Base-by-base conservation (phyloP, 2,888 invertebrate genomes). In the Apoda limacodes region DNA sequence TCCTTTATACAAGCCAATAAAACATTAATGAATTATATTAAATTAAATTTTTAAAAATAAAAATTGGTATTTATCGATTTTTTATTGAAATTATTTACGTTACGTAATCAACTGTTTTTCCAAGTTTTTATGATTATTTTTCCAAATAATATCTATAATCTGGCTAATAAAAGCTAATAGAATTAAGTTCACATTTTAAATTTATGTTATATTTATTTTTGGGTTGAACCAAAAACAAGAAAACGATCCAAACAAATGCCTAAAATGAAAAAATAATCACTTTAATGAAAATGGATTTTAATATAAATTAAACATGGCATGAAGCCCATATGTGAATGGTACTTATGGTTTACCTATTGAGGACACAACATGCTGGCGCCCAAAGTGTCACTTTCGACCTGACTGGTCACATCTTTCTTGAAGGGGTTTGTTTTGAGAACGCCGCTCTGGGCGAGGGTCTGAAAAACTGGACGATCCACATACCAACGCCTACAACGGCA, bases 391-490 rank as follows among this genome's bases (percentile, higher is more conserved):
- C 59, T 58, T 69, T 68, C 52, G 68, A 74, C 70, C 69, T 64
- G 71, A 65, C 66, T 61, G 64, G 64, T 68, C 63, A 62, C 76
- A 53, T 67, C 65, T 54, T 50, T 58, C 62, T 51, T 60, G 66
- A 74, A 65, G 66, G 64, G 52, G 70, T 57, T 65, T 69, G 66
- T 60, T 55, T 66, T 68, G 65, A 56, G 63, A 66, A 67, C 69
- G 71, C 78, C 80, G 76, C 75, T 53, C 65, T 69, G 66, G 78
- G 78, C 78, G 76, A 65, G 59, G 70, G 58, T 80, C 80, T 80
- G 80, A 80, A 80, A 80, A 80, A 80, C 80, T 80, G 76, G 80
- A 78, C 78, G 78, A 78, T 80, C 80, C 80, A 78, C 75, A 76
- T 65, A 76, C 78, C 72, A 76, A 67, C 78, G 80, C 76, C 80